Conservation (phyloP, 2,797 vertebrate species). For the Tamandua tetradactyla region DNA sequence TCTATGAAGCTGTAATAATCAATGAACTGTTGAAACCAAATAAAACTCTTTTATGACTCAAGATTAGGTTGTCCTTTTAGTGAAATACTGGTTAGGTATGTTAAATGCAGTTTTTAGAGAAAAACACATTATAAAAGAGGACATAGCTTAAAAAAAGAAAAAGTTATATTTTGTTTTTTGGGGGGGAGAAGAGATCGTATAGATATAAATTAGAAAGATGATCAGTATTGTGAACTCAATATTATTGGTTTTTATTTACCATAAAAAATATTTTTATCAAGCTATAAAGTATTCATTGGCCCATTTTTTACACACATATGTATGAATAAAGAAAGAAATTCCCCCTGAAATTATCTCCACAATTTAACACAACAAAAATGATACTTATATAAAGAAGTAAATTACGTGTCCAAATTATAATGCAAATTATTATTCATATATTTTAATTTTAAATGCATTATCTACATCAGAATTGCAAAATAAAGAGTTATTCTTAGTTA, state of each 20-base stretch:
- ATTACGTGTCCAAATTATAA: conserved; percentile 42
- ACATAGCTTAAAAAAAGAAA: conserved; percentile 53
- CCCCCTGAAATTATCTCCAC: neutral
- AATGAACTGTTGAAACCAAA: conserved; percentile 75
- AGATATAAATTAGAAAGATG: conserved; percentile 24
- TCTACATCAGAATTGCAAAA: conserved; percentile 30
- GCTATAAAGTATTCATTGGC: neutral
- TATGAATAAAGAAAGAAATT: neutral
- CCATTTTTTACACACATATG: too few species aligned
- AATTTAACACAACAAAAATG: neutral
- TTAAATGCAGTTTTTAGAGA: conserved; percentile 58
- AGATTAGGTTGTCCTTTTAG: conserved; percentile 78
- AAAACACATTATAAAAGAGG: conserved; percentile 17
- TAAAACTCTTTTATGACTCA: conserved; percentile 77
- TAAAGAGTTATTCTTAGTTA: conserved; percentile 7
- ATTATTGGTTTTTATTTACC: neutral
- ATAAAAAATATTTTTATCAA: conserved; percentile 43
- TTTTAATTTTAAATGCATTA: conserved; percentile 31
- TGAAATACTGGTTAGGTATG: conserved; percentile 64
- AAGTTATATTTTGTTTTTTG: conserved; percentile 1
- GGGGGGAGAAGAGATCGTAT: neutral
- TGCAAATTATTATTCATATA: neutral
- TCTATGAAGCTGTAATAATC: conserved; percentile 67
- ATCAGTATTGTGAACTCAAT: neutral
- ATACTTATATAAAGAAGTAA: neutral